Conservation (phyloP, 2,888 invertebrate genomes). For the Spatulosminthurus flaviceps region DNA sequence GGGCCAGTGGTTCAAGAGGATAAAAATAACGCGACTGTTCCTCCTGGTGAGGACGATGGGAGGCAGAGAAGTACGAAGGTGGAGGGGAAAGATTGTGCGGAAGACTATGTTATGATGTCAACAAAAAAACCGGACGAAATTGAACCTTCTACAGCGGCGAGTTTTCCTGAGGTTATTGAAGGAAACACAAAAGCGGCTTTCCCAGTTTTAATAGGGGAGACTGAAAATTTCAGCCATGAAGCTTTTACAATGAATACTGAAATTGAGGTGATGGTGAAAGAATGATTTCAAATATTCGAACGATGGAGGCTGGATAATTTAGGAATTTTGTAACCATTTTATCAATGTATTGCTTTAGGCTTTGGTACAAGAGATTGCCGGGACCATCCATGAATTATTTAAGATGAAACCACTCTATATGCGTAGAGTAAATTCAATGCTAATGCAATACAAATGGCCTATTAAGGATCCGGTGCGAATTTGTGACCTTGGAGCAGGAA, state of each 20-base stretch:
- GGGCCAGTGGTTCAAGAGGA: conserved; percentile 80
- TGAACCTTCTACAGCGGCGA: neutral
- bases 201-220: conserved; percentile 88
- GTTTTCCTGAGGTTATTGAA: conserved; percentile 9
- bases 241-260: conserved; percentile 92
- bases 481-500: conserved; percentile 93
- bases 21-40: conserved; percentile 64
- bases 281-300: too few relatives aligned
- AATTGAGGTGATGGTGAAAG: conserved; percentile 78
- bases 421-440: conserved; percentile 96
- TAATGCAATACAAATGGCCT: conserved; percentile 94
- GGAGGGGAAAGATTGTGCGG: conserved; percentile 28
- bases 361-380: conserved; percentile 93
- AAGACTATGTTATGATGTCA: neutral
- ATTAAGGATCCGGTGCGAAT: conserved; percentile 98
- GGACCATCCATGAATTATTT: conserved; percentile 97
- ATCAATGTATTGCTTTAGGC: conserved; percentile 70
- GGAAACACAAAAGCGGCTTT: conserved; percentile 50
- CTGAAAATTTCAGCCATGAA: conserved; percentile 89
- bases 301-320: neutral
- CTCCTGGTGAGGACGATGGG: conserved; percentile 61
- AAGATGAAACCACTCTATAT: conserved; percentile 96
- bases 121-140: neutral
- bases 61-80: conserved; percentile 45
- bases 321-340: neutral